Evolutionary conservation across 2,113 vertebrate species (phyloP).

Genomic region (Heterotis niloticus): DNA sequence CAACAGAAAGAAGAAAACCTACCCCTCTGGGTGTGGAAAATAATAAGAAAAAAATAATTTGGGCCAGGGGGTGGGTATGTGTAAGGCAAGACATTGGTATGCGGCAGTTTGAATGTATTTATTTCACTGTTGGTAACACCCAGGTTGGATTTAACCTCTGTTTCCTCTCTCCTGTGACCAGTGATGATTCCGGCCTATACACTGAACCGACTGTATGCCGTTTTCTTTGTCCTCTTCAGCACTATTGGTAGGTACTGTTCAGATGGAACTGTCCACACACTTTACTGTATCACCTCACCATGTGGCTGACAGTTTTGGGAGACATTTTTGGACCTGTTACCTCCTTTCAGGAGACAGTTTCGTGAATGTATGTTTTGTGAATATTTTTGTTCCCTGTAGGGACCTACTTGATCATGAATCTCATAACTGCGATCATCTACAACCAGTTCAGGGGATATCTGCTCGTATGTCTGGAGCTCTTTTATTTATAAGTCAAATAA

Average conservation of each 20-base stretch:
- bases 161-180: slow-evolving; percentile 32
- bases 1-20: no score
- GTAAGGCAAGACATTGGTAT: no score
- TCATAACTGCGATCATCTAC: slow-evolving; percentile 79
- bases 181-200: slow-evolving; percentile 77
- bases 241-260: slow-evolving; percentile 62
- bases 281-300: background rate
- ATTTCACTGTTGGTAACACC: slow-evolving; percentile 32
- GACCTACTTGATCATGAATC: slow-evolving; percentile 77
- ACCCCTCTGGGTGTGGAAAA: no score
- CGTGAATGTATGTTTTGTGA: no score
- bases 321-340: no score
- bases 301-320: background rate
- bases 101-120: no score
- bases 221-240: slow-evolving; percentile 76
- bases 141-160: slow-evolving; percentile 58
- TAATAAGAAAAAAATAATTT: no score
- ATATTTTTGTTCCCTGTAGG: slow-evolving; percentile 49
- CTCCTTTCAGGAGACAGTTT: no score
- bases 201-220: slow-evolving; percentile 62
- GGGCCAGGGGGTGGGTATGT: no score
- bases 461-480: slow-evolving; percentile 58
- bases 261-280: slow-evolving; percentile 31
- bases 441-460: slow-evolving; percentile 81
- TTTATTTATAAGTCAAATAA: background rate